These are phyloP conservation scores for Dusona sp. DNA, from an alignment of 2,888 invertebrate species.

Conservation along the genomic window DNA sequence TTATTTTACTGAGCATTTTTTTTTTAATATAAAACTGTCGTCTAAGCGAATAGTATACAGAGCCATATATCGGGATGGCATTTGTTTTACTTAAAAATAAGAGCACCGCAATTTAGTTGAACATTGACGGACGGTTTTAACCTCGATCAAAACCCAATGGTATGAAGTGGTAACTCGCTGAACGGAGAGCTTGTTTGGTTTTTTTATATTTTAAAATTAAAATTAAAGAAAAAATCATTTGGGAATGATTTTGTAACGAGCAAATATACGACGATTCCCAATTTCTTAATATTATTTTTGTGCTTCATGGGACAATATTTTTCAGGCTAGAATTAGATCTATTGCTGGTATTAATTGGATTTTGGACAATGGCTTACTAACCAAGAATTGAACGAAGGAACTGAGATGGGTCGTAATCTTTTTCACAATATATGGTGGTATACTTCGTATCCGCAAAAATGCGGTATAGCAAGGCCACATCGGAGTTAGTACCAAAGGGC, in stretches of 20 bases:
- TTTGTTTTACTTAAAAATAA: background rate
- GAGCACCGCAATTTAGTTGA: background rate
- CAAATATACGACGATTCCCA: background rate
- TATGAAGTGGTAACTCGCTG: background rate
- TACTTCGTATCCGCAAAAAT: background rate
- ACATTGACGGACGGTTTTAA: no score
- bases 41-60: background rate
- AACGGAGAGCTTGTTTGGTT: background rate
- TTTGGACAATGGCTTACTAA: background rate
- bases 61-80: background rate
- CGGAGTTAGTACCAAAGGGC: slow-evolving; percentile 35
- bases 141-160: no score
- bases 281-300: background rate
- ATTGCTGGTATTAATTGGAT: background rate
- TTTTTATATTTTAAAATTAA: background rate
- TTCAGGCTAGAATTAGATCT: background rate
- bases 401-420: background rate
- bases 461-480: background rate
- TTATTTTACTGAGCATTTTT: background rate
- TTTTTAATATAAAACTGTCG: background rate
- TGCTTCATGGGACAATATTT: background rate
- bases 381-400: background rate
- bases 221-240: no score
- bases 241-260: background rate
- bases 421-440: background rate